phyloP scores from a whole-genome alignment of 2,113 vertebrate genomes.

The Burhinus oedicnemus region DNA sequence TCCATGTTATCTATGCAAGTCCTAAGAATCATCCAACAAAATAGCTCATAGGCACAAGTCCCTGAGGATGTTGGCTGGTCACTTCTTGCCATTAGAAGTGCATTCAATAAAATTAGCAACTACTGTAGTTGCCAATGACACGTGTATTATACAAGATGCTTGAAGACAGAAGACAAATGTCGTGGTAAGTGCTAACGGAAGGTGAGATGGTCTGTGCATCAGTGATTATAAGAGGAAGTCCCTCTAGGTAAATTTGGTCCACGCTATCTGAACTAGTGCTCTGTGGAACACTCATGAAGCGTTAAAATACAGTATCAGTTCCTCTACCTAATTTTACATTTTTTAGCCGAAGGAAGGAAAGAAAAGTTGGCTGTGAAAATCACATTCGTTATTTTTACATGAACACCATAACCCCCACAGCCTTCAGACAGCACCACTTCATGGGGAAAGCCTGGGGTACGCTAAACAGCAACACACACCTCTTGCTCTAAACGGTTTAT shows the following conservation, averaged over 20 bases:
- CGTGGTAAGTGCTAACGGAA: not conserved
- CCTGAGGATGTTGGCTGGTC: not conserved
- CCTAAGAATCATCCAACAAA: not conserved
- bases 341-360: not conserved
- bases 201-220: not conserved
- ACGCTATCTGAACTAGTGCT: not conserved
- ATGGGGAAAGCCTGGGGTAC: not conserved
- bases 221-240: not conserved
- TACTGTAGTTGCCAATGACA: not conserved
- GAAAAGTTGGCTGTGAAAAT: not conserved
- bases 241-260: not conserved
- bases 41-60: not conserved
- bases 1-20: not conserved
- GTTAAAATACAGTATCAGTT: not conserved
- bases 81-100: not conserved
- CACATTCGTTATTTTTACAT: not conserved
- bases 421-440: not conserved
- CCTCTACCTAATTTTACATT: not conserved
- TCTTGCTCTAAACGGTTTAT: not conserved
- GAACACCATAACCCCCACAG: not conserved
- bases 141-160: rapidly evolving
- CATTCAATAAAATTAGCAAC: not conserved
- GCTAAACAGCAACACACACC: not conserved
- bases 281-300: not conserved
- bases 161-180: not conserved